Percentiles rank a stretch among this genome's conserved stretches.
phyloP scores from a whole-genome alignment of 2,113 vertebrate genomes.

The Peromyscus maniculatus region DNA sequence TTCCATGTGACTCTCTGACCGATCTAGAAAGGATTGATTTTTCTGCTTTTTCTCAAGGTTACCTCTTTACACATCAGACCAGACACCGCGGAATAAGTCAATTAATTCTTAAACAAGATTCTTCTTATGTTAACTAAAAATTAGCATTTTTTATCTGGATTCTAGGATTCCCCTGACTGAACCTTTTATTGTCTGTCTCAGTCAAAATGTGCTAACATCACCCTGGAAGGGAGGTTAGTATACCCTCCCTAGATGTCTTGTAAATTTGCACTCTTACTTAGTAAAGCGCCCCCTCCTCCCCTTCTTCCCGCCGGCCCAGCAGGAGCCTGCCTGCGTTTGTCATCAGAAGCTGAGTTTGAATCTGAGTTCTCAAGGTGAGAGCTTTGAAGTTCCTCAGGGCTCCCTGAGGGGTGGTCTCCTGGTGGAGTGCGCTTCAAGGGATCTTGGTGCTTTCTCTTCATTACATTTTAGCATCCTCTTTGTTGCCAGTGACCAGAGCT shows the following conservation, averaged over 20 bases:
- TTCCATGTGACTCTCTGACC: not conserved
- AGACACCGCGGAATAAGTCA: not conserved
- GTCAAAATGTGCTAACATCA: not conserved
- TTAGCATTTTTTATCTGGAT: slow-evolving; percentile 3
- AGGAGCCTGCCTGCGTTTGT: not conserved
- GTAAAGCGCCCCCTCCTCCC: not conserved
- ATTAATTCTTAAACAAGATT: not conserved
- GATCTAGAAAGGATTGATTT: not conserved
- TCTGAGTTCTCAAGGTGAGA: slow-evolving; percentile 35
- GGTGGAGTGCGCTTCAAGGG: slow-evolving; percentile 72
- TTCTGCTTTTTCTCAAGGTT: not conserved
- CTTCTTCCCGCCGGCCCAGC: too few relatives aligned
- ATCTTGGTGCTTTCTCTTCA: slow-evolving; percentile 65
- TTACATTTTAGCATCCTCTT: slow-evolving; percentile 75
- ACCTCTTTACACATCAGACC: not conserved
- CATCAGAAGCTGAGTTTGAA: slow-evolving; percentile 41
- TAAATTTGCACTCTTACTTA: not conserved
- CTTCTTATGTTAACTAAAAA: slow-evolving; percentile 26
- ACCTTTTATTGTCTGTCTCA: not conserved
- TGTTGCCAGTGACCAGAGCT: slow-evolving; percentile 80
- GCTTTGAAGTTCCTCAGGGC: slow-evolving; percentile 39
- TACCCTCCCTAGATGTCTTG: not conserved
- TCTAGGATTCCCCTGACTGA: not conserved
- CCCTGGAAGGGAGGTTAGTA: not conserved
- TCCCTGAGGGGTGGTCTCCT: slow-evolving; percentile 55